Percentiles rank a stretch among this genome's conserved stretches.
phyloP scores from a whole-genome alignment of 2,797 vertebrate genomes.

The Pseudochaenichthys georgianus region DNA sequence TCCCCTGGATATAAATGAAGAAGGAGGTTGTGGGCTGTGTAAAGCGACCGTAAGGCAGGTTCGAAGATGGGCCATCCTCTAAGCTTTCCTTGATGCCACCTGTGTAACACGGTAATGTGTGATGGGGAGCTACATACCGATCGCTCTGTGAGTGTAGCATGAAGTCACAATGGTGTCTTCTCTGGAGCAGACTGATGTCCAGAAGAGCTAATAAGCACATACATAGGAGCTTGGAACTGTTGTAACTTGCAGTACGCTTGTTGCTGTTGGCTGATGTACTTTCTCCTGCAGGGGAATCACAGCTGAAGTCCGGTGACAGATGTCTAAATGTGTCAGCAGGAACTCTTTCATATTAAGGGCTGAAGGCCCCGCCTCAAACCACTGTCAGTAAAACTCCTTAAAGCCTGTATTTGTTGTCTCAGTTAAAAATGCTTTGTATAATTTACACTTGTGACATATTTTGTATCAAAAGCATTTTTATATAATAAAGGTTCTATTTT shows the following conservation, averaged over 20 bases:
- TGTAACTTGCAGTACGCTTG: slow-evolving; percentile 2
- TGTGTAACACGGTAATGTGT: not conserved
- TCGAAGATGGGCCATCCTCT: not conserved
- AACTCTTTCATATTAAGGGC: slow-evolving; percentile 30
- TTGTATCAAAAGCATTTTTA: slow-evolving; percentile 88
- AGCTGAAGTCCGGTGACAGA: not conserved
- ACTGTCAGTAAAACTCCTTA: slow-evolving; percentile 69
- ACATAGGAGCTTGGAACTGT: not conserved
- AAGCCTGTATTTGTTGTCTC: slow-evolving; percentile 62
- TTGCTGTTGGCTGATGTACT: not conserved
- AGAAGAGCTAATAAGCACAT: not conserved
- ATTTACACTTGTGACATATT: slow-evolving; percentile 82
- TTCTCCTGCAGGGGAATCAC: slow-evolving; percentile 2
- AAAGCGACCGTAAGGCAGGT: not conserved
- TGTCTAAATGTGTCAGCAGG: slow-evolving; percentile 13
- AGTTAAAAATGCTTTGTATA: slow-evolving; percentile 81
- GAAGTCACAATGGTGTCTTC: not conserved
- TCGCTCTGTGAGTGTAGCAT: not conserved
- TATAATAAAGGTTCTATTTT: slow-evolving; percentile 90
- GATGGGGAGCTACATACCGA: not conserved
- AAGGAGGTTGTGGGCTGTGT: not conserved
- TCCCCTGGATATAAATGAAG: not conserved
- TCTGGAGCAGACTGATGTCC: not conserved
- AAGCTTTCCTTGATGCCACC: not conserved
- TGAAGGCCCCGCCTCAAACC: slow-evolving; percentile 48